Percentiles rank a stretch among this genome's conserved stretches.
Evolutionary conservation across 2,113 vertebrate genomes (phyloP).

Genomic region (Formicarius rufipectus): DNA sequence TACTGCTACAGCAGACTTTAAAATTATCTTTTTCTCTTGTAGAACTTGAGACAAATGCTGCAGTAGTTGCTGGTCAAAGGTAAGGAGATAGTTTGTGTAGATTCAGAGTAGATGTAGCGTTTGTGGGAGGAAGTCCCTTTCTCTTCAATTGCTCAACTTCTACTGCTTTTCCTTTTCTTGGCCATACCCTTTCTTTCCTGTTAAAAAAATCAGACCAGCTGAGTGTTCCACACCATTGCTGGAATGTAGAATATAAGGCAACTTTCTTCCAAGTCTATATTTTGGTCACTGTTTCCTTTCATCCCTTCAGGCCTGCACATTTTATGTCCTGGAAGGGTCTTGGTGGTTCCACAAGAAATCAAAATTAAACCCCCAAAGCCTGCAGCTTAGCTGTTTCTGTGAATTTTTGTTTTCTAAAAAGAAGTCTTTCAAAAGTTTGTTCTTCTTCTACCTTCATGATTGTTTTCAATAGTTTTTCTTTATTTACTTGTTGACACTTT

Average conservation of each 20-base stretch:
- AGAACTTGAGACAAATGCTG: constrained; percentile 78
- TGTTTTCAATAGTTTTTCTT: not conserved
- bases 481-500: not conserved
- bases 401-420: not conserved
- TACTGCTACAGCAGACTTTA: constrained; percentile 43
- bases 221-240: not conserved
- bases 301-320: not conserved
- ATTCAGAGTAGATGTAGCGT: constrained; percentile 40
- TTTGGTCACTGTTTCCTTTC: not conserved
- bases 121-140: not conserved
- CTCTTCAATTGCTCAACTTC: not conserved
- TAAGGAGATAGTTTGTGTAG: constrained; percentile 70
- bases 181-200: not conserved
- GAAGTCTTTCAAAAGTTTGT: not conserved
- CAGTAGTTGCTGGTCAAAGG: constrained; percentile 77
- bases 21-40: constrained; percentile 70
- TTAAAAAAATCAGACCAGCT: not conserved
- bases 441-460: not conserved
- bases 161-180: not conserved
- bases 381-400: not conserved
- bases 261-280: not conserved
- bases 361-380: not conserved
- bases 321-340: not conserved
- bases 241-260: not conserved
- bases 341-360: not conserved